Conservation (phyloP, 2,113 vertebrate species). For the Tragelaphus imberbis region DNA sequence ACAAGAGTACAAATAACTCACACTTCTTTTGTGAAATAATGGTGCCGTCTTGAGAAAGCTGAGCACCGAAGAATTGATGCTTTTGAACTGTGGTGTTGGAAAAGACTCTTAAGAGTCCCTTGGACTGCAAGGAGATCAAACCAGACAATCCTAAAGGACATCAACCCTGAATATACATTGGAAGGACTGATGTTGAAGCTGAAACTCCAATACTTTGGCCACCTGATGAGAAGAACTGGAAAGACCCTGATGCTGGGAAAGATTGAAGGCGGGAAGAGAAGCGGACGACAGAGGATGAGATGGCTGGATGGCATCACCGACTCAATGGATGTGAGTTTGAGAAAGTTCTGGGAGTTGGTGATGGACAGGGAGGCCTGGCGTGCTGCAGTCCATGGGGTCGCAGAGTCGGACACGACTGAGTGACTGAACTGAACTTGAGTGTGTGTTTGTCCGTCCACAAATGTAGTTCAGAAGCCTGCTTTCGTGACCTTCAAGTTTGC, state of each 20-base stretch:
- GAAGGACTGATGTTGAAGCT: background rate
- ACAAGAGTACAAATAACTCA: background rate
- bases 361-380: background rate
- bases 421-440: rapidly evolving
- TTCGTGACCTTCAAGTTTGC: background rate
- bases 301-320: background rate
- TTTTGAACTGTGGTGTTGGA: background rate
- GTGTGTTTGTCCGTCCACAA: background rate
- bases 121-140: background rate
- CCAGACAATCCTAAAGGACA: background rate
- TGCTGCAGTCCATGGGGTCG: background rate
- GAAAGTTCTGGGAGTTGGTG: background rate
- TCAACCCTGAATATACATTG: background rate
- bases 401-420: background rate
- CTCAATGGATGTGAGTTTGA: background rate
- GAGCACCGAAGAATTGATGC: background rate
- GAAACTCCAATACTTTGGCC: rapidly evolving
- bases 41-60: background rate
- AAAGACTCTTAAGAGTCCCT: background rate
- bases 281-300: background rate
- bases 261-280: rapidly evolving
- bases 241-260: background rate
- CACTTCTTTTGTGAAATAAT: background rate
- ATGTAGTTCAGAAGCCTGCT: background rate
- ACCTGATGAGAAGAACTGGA: background rate